phyloP scores from a whole-genome alignment of 2,797 vertebrate species.

The Melanotaenia boesemani region DNA sequence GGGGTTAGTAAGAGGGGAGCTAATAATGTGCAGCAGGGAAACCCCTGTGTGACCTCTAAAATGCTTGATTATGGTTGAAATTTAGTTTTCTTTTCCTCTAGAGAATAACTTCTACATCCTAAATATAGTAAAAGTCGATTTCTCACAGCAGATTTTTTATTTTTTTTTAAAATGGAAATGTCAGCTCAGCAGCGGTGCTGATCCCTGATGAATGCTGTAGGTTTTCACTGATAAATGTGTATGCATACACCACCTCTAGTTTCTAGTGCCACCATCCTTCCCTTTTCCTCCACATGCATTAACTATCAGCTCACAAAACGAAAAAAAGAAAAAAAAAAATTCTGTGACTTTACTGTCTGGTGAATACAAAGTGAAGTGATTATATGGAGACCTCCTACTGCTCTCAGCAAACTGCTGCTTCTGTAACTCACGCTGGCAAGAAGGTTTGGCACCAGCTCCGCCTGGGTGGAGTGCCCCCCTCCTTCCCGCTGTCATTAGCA shows the following conservation, averaged over 20 bases:
- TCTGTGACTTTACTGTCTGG: conserved; percentile 61
- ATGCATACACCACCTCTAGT: conserved; percentile 19
- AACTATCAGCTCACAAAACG: conserved; percentile 43
- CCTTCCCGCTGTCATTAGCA: conserved; percentile 73
- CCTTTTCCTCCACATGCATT: conserved; percentile 29
- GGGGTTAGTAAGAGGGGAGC: conserved; percentile 49
- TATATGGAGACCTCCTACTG: conserved; percentile 66
- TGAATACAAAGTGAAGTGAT: conserved; percentile 76
- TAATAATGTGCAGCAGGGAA: conserved; percentile 42
- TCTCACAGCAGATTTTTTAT: conserved; percentile 26
- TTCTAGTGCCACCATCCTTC: conserved; percentile 9
- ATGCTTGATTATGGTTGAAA: conserved; percentile 25
- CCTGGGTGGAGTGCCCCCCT: conserved; percentile 33
- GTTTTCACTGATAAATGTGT: conserved; percentile 21
- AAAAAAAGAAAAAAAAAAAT: conserved; percentile 31
- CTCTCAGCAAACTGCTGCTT: conserved; percentile 62
- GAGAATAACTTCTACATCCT: conserved; percentile 25
- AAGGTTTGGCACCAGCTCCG: conserved; percentile 53
- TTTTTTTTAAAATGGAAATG: conserved; percentile 16
- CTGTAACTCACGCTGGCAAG: conserved; percentile 60
- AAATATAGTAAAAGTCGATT: conserved; percentile 14
- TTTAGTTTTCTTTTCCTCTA: conserved; percentile 35
- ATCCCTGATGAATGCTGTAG: conserved; percentile 26
- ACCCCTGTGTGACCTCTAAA: conserved; percentile 49
- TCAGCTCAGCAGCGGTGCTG: conserved; percentile 1